Base-by-base conservation (phyloP, 2,113 vertebrate genomes). In the Platanista minor region DNA sequence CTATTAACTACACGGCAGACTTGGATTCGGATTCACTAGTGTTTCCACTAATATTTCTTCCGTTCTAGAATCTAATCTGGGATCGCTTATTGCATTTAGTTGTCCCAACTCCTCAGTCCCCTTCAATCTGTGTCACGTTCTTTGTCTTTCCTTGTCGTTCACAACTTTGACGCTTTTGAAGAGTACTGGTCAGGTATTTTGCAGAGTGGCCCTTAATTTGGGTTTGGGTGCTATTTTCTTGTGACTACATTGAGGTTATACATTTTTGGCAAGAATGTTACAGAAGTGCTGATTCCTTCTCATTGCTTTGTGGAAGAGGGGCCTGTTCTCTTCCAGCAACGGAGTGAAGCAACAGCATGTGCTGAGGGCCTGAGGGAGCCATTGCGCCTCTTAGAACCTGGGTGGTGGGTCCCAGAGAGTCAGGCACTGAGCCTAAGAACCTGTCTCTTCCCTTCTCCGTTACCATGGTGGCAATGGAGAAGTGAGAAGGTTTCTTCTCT, bases 11-110 rank as follows among this genome's bases (percentile, higher is more conserved):
- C 14, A 46, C 14, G 1, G 12, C 1, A 6, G 86, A 66, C n/a
- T 71, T 57, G 10, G 31, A 83, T 18, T 20, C 0, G 0, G 20
- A 41, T 39, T 59, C 54, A n/a, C 82, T 12, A 2, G 6, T 1
- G 36, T 91, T 78, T 10, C 43, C 23, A 10, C 78, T n/a, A 41
- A 31, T 2, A 43, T 15, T 61, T 49, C 69, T 62, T 75, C 62
- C 9, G 31, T 31, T 4, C 59, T n/a, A 52, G 33, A 54, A 75
- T 33, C 18, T 1, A 5, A 33, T 25, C 49, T 11, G 5, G 84
- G 36, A 41, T 23, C 46, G 62, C n/a, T 7, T 23, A 3, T 3
- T 49, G 18, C 41, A 13, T 41, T 29, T 46, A 17, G 10, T 3
- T 31, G 49, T 67, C 62, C 0, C 33, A 43, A 29, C 39, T 82